Evolutionary conservation across 2,797 vertebrate species (phyloP).

Genomic region (Hylomyscus alleni): DNA sequence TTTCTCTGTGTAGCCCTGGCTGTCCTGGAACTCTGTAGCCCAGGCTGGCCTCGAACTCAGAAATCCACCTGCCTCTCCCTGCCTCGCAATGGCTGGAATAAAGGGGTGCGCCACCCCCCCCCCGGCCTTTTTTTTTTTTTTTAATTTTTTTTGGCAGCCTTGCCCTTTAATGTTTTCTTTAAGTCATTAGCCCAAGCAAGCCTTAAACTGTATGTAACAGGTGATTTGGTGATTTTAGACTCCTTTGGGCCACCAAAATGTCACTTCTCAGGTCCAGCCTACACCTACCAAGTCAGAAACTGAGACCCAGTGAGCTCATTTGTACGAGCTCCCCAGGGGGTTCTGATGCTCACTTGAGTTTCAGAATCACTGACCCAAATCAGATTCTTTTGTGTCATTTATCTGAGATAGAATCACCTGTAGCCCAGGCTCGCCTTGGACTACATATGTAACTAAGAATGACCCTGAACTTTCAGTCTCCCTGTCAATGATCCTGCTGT

Average conservation of each 20-base stretch:
- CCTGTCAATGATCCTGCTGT: not conserved
- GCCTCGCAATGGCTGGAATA: too few species aligned
- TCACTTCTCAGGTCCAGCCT: not conserved
- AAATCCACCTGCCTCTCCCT: too few species aligned
- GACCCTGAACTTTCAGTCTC: not conserved
- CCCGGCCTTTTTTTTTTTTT: too few species aligned
- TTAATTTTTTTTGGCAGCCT: too few species aligned
- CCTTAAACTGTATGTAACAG: not conserved
- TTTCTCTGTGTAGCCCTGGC: too few species aligned
- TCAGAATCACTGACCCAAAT: not conserved
- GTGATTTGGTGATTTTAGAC: not conserved
- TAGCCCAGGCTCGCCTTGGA: not conserved
- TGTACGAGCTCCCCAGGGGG: not conserved
- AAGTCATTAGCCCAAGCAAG: not conserved
- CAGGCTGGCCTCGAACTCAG: too few species aligned
- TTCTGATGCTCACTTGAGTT: not conserved
- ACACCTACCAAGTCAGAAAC: conserved; percentile 1
- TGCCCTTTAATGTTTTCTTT: not conserved
- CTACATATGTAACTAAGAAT: not conserved
- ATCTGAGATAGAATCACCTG: not conserved
- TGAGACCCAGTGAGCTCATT: not conserved
- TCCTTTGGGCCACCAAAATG: not conserved
- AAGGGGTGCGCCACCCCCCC: too few species aligned
- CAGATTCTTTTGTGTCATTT: not conserved
- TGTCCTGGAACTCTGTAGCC: too few species aligned